These are phyloP conservation scores for Tiliacea citrago DNA, from an alignment of 2,888 invertebrate genomes.

Conservation along the genomic window DNA sequence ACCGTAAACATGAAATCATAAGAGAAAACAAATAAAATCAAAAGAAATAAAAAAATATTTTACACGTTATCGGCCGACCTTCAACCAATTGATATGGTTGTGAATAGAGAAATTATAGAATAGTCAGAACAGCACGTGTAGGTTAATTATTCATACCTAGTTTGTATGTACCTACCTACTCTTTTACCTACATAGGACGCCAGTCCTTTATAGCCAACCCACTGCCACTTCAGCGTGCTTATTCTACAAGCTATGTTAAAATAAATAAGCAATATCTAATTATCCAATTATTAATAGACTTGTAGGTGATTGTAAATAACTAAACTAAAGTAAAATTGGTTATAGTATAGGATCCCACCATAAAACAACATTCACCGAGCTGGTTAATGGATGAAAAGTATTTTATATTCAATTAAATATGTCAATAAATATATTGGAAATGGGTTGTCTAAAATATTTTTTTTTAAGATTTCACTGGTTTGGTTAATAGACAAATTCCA, in stretches of 20 bases:
- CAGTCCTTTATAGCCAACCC: too few species aligned
- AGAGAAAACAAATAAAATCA: background rate
- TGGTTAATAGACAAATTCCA: too few species aligned
- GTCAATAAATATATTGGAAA: too few species aligned
- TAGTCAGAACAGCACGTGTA: background rate
- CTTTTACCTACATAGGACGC: background rate
- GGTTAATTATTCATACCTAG: background rate
- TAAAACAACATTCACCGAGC: too few species aligned
- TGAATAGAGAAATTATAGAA: background rate
- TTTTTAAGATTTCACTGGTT: too few species aligned
- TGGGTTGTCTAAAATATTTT: too few species aligned
- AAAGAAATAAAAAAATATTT: background rate
- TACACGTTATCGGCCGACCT: background rate
- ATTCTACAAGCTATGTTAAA: background rate
- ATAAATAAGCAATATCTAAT: background rate
- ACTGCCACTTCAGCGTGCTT: too few species aligned
- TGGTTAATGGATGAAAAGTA: too few species aligned
- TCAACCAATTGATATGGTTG: background rate
- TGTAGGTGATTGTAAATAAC: constrained; percentile 2
- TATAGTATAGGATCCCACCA: too few species aligned
- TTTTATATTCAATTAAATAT: too few species aligned
- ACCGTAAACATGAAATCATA: background rate
- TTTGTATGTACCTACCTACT: background rate
- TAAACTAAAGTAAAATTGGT: constrained; percentile 12
- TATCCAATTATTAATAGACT: background rate